These are phyloP conservation scores for Phragmatobia fuliginosa DNA, from an alignment of 2,888 invertebrate species.

Conservation along the genomic window DNA sequence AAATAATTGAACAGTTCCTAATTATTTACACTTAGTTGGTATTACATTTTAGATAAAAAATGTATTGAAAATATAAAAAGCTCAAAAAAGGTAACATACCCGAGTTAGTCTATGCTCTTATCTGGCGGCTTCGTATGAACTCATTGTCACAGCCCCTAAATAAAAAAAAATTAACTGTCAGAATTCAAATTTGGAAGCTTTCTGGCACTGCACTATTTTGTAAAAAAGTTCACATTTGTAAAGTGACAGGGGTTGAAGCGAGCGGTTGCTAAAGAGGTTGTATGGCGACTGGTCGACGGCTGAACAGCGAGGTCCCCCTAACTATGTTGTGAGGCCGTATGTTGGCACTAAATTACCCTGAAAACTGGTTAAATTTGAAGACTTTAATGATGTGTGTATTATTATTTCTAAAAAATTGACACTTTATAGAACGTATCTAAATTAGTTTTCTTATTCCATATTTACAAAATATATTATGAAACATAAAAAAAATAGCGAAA, in stretches of 20 bases:
- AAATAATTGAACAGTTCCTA: not conserved
- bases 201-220: slow-evolving; percentile 65
- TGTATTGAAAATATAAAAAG: not conserved
- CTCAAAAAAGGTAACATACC: slow-evolving; percentile 12
- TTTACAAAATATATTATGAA: too few species aligned
- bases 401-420: too few species aligned
- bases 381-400: too few species aligned
- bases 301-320: slow-evolving; percentile 33
- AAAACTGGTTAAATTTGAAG: not conserved
- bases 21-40: too few species aligned
- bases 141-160: slow-evolving; percentile 63
- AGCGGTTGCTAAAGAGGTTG: slow-evolving; percentile 59
- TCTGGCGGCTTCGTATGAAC: slow-evolving; percentile 58
- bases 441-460: too few species aligned
- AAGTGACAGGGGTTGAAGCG: slow-evolving; percentile 55
- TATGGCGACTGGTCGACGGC: slow-evolving; percentile 64
- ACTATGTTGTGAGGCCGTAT: slow-evolving; percentile 12
- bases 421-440: too few species aligned
- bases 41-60: too few species aligned
- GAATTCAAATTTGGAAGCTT: slow-evolving; percentile 38
- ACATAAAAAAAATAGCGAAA: too few species aligned
- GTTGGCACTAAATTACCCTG: slow-evolving; percentile 32
- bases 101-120: slow-evolving; percentile 56
- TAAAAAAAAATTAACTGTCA: slow-evolving; percentile 45
- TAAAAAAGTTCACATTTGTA: slow-evolving; percentile 78